phyloP scores from a whole-genome alignment of 2,888 invertebrate genomes.

The Conus canariensis region DNA sequence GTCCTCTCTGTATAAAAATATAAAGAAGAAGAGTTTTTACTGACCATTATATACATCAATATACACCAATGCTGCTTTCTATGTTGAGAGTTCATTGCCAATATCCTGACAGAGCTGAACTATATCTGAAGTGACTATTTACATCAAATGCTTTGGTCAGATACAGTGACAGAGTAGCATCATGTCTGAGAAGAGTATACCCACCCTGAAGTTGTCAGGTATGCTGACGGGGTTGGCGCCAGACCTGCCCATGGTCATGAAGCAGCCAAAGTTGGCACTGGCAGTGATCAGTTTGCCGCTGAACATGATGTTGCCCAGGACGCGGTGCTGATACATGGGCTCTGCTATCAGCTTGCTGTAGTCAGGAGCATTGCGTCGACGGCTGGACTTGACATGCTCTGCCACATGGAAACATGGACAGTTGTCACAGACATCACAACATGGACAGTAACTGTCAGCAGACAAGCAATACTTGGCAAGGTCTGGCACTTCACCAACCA shows the following conservation, averaged over 20 bases:
- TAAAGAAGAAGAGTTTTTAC: background rate
- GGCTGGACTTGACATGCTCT: constrained; percentile 62
- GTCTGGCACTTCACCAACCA: background rate
- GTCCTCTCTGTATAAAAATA: background rate
- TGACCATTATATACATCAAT: too few relatives aligned
- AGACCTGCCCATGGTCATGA: constrained; percentile 72
- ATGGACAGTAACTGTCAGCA: background rate
- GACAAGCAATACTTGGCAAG: background rate
- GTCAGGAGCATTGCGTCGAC: constrained; percentile 58
- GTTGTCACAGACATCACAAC: background rate
- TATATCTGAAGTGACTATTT: too few relatives aligned
- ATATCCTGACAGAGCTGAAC: too few relatives aligned
- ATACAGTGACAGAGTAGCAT: too few relatives aligned
- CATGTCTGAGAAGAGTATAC: constrained; percentile 19
- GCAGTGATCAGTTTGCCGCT: constrained; percentile 74
- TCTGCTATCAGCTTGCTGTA: constrained; percentile 71
- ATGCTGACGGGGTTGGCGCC: constrained; percentile 62
- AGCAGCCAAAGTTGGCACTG: constrained; percentile 75
- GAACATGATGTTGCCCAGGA: constrained; percentile 75
- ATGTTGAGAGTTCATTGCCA: too few relatives aligned
- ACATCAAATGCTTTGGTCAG: too few relatives aligned
- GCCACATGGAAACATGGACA: constrained; percentile 6
- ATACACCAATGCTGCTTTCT: background rate
- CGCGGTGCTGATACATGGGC: constrained; percentile 67
- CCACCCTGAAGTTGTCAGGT: constrained; percentile 74